A percentile compares a stretch with the other conserved stretches of the same genome.
Conservation (phyloP, 2,888 invertebrate genomes). For the Scaptomyza reducta region DNA sequence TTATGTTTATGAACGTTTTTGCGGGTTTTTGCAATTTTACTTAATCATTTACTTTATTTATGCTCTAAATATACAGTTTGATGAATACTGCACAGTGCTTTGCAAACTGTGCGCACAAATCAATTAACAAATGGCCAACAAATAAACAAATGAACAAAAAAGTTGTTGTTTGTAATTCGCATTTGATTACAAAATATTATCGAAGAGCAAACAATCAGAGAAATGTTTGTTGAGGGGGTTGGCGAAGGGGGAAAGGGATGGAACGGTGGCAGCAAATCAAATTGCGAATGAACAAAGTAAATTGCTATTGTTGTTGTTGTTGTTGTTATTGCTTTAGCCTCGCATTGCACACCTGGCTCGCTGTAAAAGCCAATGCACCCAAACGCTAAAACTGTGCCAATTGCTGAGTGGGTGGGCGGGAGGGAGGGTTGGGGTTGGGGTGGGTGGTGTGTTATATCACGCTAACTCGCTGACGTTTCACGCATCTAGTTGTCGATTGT, state of each 20-base stretch:
- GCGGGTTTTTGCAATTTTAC: conserved; percentile 44
- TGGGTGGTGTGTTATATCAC: conserved; percentile 21
- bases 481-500: conserved; percentile 49
- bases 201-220: no score
- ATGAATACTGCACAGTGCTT: conserved; percentile 27
- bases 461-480: conserved; percentile 46
- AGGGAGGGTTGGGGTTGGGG: background rate
- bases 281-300: conserved; percentile 44
- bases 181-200: conserved; percentile 42
- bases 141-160: conserved; percentile 33
- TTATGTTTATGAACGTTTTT: conserved; percentile 51
- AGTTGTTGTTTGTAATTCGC: conserved; percentile 34
- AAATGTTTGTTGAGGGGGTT: no score
- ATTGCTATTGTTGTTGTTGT: conserved; percentile 20
- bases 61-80: conserved; percentile 47
- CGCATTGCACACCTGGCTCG: conserved; percentile 18
- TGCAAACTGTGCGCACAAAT: conserved; percentile 36
- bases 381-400: conserved; percentile 38
- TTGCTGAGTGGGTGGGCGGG: background rate
- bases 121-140: conserved; percentile 38
- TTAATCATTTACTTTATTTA: conserved; percentile 48
- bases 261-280: conserved; percentile 31
- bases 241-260: no score
- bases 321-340: background rate
- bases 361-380: conserved; percentile 42